Base-by-base conservation (phyloP, 2,888 invertebrate genomes). In the Pocota personata region DNA sequence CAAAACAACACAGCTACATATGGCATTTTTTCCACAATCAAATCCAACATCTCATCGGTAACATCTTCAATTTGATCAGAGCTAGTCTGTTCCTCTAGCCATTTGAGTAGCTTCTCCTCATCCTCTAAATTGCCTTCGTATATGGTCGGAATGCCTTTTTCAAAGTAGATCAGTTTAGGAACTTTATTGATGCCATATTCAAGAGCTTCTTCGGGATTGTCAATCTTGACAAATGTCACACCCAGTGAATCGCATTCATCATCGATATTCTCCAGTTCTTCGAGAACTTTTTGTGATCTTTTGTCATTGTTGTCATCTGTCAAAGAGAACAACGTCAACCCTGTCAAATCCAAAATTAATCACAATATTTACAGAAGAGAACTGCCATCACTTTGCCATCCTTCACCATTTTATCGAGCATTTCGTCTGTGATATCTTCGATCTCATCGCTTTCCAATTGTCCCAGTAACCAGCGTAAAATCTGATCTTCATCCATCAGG, bases 31-130 rank as follows among this genome's bases (percentile, higher is more conserved):
- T 95, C 96, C 89, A 98, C 96, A 88, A 98, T 95, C 90, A 97
- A 94, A 91, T 97, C 97, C 87, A 98, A 93, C 97, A 98, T 97
- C 94, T 98, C 97, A 92, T 98, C 97, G 16, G 97, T 98, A 75
- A 98, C 96, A 90, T 98, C 98, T 93, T 98, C 98, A 89, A 98
- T 98, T 93, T 98, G 97, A 92, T 98, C 98, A 89, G 95, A 96
- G 89, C 96, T 97, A 50, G 95, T 94, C 91, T 98, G 98, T 89
- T 96, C 95, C 89, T 95, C 96, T 27, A 98, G 94, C 98, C 98
- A 98, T 89, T 95, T 95, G 0, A 98, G 92, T 16, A 97, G 96
- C 91, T 97, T 97, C 87, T 97, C 97, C 92, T 97, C 97, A 89
- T 97, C 97, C 92, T 97, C 97, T 88, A 97, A 93, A 92, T 97